Conservation (phyloP, 2,888 invertebrate species). For the Folsomia manolachei region DNA sequence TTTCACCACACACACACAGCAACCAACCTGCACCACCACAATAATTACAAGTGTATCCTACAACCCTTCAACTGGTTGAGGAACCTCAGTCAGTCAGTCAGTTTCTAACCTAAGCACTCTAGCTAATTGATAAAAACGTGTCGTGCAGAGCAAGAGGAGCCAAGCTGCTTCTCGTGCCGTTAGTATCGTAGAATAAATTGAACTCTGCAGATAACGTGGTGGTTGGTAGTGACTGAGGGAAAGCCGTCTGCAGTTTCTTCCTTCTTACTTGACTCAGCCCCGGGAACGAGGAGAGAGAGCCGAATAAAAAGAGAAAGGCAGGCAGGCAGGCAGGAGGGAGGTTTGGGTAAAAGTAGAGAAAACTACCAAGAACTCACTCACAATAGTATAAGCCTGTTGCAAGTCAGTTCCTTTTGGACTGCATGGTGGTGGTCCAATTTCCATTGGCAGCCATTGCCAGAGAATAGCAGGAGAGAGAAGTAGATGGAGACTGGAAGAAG, state of each 20-base stretch:
- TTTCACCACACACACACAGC: background rate
- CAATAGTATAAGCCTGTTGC: constrained; percentile 19
- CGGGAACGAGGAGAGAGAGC: constrained; percentile 4
- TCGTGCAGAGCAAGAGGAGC: background rate
- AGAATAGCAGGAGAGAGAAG: too few species aligned
- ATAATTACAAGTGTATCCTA: background rate
- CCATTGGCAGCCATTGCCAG: constrained; percentile 20
- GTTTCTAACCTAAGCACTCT: background rate
- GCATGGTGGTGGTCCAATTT: background rate
- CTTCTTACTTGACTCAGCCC: background rate
- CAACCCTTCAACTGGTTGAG: background rate
- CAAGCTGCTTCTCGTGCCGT: background rate
- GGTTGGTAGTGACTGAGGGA: background rate
- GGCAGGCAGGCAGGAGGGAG: background rate
- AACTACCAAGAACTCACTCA: background rate
- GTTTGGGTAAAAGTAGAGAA: constrained; percentile 11
- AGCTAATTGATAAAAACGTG: background rate
- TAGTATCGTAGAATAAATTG: constrained; percentile 3
- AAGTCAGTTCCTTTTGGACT: background rate
- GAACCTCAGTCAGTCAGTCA: background rate
- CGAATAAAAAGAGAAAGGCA: background rate
- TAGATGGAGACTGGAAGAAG: too few species aligned
- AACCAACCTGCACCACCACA: background rate
- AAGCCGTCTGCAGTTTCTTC: background rate
- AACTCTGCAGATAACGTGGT: constrained; percentile 14